Conservation (phyloP, 2,888 invertebrate genomes). For the Hyles lineata region DNA sequence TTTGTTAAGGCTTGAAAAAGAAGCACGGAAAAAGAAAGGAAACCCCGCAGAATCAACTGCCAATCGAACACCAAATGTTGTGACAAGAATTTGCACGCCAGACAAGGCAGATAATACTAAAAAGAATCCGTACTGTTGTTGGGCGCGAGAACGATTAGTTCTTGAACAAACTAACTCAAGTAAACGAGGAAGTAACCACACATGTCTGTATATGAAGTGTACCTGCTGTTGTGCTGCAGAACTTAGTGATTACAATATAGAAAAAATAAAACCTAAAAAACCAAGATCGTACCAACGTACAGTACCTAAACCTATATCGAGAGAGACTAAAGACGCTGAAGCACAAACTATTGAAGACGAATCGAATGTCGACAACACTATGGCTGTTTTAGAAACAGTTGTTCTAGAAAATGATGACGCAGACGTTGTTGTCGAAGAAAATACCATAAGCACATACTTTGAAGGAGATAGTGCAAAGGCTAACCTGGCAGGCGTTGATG, state of each 20-base stretch:
- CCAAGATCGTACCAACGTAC: too few species aligned
- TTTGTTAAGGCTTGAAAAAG: background rate
- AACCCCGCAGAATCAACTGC: background rate
- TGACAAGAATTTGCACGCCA: conserved; percentile 17
- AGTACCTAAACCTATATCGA: conserved; percentile 24
- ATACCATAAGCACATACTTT: too few species aligned
- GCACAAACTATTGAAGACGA: background rate
- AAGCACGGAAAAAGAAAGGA: background rate
- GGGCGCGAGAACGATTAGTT: conserved; percentile 50
- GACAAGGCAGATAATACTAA: conserved; percentile 32
- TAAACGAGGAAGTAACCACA: conserved; percentile 38
- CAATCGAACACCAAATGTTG: too few species aligned
- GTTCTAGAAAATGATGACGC: background rate
- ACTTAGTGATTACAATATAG: conserved; percentile 32
- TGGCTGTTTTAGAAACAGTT: background rate
- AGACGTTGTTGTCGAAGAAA: background rate
- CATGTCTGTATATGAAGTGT: conserved; percentile 41
- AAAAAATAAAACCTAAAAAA: too few species aligned
- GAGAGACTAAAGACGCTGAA: background rate
- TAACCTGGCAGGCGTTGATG: too few species aligned
- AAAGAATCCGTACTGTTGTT: conserved; percentile 53
- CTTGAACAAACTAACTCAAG: conserved; percentile 33
- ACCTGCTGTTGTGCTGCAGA: conserved; percentile 58
- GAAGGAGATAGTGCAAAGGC: too few species aligned
- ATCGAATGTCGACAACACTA: background rate